phyloP scores from a whole-genome alignment of 2,113 vertebrate genomes.

The Corythaeola cristata region DNA sequence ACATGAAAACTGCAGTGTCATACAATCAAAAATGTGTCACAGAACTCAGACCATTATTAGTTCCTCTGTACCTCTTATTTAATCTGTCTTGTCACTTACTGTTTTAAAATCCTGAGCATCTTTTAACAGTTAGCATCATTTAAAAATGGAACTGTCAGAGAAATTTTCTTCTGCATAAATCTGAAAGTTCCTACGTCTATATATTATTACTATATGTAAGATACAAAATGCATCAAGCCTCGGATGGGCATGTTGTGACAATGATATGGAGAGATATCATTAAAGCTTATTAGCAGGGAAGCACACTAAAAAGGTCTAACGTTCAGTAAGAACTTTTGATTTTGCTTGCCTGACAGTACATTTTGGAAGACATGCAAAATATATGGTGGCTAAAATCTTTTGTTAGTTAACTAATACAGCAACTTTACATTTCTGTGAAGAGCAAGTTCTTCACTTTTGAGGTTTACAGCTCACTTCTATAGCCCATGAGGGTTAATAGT shows the following conservation, averaged over 20 bases:
- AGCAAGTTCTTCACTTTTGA: background rate
- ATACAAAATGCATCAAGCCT: background rate
- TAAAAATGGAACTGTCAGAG: slow-evolving; percentile 28
- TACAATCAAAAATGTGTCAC: background rate
- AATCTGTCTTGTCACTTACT: background rate
- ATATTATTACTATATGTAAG: background rate
- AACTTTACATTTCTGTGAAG: background rate
- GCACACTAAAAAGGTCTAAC: background rate
- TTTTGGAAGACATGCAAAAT: slow-evolving; percentile 9
- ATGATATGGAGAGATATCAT: background rate
- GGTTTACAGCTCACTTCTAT: background rate
- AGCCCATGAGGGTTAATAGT: background rate
- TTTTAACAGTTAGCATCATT: background rate
- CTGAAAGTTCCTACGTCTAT: background rate
- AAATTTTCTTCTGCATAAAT: slow-evolving; percentile 36
- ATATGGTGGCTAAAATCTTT: background rate
- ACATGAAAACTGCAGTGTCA: background rate
- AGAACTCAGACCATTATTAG: background rate
- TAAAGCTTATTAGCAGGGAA: slow-evolving; percentile 13
- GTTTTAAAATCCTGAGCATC: slow-evolving; percentile 24
- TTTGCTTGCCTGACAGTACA: background rate
- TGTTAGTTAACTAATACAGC: background rate
- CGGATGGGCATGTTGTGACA: slow-evolving; percentile 13
- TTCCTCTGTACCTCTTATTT: background rate
- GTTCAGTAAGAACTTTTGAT: slow-evolving; percentile 1